A percentile compares a stretch with the other conserved stretches of the same genome.
These are phyloP conservation scores for Diceros bicornis DNA, from an alignment of 2,797 vertebrate species.

Conservation along the genomic window DNA sequence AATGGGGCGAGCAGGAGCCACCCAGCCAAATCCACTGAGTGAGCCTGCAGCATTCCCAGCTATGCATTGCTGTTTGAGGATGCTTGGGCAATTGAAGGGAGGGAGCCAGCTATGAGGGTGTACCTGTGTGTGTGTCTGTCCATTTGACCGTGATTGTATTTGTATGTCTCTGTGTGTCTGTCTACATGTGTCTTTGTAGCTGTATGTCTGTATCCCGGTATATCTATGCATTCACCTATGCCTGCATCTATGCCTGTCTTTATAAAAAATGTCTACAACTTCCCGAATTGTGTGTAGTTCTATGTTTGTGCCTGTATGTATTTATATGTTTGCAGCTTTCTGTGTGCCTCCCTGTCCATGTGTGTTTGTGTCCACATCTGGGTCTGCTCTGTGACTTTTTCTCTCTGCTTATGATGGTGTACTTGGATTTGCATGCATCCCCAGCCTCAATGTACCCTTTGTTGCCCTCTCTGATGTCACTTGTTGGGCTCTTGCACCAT, in stretches of 20 bases:
- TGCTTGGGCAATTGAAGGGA: neutral
- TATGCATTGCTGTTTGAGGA: neutral
- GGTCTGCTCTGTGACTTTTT: neutral
- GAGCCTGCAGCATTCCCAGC: neutral
- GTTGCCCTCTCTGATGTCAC: neutral
- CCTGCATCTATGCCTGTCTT: constrained; percentile 8
- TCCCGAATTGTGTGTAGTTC: neutral
- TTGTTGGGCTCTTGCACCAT: neutral
- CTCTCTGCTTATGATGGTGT: neutral
- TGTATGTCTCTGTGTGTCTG: constrained; percentile 7
- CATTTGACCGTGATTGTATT: neutral
- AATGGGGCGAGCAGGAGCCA: neutral
- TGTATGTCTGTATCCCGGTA: neutral
- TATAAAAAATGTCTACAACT: neutral
- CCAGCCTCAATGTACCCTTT: neutral
- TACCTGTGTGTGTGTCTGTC: neutral
- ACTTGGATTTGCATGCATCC: neutral
- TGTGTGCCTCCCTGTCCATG: neutral
- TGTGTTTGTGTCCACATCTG: neutral
- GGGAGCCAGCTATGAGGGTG: neutral
- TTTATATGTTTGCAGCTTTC: neutral
- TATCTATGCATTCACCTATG: neutral
- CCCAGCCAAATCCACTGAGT: neutral
- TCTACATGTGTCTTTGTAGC: neutral
- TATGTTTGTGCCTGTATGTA: neutral